Evolutionary conservation across 2,797 vertebrate genomes (phyloP), one percentile per base, ranked within the genome.

Genomic region (Megaceryle alcyon): DNA sequence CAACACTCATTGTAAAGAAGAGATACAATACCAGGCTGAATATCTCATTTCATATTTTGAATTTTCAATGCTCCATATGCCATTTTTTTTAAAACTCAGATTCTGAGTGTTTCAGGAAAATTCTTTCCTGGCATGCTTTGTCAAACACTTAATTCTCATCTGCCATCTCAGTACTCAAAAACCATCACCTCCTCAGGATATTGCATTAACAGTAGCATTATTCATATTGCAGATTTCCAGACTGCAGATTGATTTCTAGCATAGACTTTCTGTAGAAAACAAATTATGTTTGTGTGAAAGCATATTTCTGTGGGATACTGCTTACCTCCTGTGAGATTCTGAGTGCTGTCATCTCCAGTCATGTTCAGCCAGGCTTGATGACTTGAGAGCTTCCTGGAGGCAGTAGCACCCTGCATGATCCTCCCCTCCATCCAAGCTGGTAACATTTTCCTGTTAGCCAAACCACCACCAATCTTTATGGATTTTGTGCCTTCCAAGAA

Each of bases 1-100:
- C 57, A 95, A 51, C 86, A 84, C 44, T 95, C 66, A 5, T 93
- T 70, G 46, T 91, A 72, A 66, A 96, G 91, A 94, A 95, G 39
- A 59, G 60, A 60, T 69, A 39, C 2, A 66, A n/a, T 72, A 56
- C 31, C 28, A 69, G 56, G 22, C 14, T 53, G 14, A 84, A 33
- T 90, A 77, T 87, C 70, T 66, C 72, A 41, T 81, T 95, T 69
- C 12, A 70, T 53, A 49, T 71, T 69, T 75, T 86, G 12, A 49
- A 57, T 93, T 61, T 85, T 44, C 64, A 71, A 2, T 89, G 48
- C 7, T 68, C 12, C 28, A 17, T 35, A 31, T 41, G 7, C 14
- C 28, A 48, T 12, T 66, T 88, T 65, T 22, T 75, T 64, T 79
- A 85, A 73, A 92, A 70, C 22, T 71, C 35, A 68, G 48, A 48